These are phyloP conservation scores for Prionace glauca DNA, from an alignment of 2,797 vertebrate genomes.

Conservation along the genomic window DNA sequence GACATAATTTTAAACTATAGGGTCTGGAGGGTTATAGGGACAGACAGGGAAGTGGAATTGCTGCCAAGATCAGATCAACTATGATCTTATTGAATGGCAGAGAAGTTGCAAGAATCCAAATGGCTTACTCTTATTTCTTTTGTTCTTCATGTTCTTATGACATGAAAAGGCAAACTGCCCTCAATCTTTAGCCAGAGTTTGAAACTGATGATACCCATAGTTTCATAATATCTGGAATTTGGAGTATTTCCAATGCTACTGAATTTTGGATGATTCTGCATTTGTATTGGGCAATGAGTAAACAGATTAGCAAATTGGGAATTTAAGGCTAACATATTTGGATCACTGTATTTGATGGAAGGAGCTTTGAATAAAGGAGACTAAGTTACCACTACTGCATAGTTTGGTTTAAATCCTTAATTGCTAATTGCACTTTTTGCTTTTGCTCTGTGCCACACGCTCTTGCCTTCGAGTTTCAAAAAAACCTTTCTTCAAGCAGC, in stretches of 20 bases:
- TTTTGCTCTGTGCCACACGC: not conserved
- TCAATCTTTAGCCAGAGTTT: no score
- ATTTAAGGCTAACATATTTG: not conserved
- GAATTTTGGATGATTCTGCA: not conserved
- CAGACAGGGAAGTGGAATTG: not conserved
- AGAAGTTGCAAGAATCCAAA: not conserved
- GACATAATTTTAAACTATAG: not conserved
- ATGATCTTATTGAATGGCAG: no score
- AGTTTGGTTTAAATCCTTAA: not conserved
- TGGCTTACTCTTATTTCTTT: not conserved
- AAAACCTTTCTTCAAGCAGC: not conserved
- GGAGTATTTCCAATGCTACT: not conserved
- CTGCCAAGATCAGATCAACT: not conserved
- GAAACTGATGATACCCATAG: not conserved
- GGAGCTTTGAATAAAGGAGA: not conserved
- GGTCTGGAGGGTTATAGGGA: not conserved
- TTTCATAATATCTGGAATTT: not conserved
- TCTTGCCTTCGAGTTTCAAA: not conserved
- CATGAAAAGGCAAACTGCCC: not conserved
- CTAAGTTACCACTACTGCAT: not conserved
- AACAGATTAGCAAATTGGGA: not conserved
- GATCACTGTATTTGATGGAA: not conserved
- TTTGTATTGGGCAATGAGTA: not conserved
- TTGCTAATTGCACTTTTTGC: not conserved
- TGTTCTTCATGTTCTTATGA: not conserved